Evolutionary conservation across 2,113 vertebrate genomes (phyloP).

Genomic region (Erythrocercus mccallii): DNA sequence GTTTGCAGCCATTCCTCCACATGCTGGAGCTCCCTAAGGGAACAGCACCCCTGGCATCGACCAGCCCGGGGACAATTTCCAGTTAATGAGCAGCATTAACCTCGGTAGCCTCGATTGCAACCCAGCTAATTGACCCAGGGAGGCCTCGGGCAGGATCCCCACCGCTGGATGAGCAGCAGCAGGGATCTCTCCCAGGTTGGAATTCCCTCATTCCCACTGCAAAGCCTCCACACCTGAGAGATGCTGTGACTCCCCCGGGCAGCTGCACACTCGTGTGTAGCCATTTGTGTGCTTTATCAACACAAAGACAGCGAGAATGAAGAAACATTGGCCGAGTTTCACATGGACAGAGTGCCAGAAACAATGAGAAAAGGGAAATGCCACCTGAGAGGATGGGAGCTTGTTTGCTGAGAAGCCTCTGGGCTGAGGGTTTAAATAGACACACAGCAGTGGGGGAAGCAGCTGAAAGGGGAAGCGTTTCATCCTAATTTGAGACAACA

Average conservation of each 20-base stretch:
- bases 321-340: slow-evolving; percentile 9
- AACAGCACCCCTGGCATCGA: background rate
- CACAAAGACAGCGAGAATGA: background rate
- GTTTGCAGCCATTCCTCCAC: background rate
- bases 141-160: background rate
- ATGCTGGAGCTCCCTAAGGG: background rate
- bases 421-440: slow-evolving; percentile 38
- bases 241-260: background rate
- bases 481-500: slow-evolving; percentile 22
- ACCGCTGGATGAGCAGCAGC: background rate
- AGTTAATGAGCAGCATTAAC: background rate
- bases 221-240: background rate
- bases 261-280: fast-evolving
- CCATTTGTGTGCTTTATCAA: background rate
- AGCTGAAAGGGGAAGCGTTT: slow-evolving; percentile 36
- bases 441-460: background rate
- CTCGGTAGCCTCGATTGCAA: background rate
- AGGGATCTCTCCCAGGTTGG: background rate
- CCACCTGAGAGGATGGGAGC: slow-evolving; percentile 62
- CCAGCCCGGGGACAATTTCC: background rate
- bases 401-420: slow-evolving; percentile 34
- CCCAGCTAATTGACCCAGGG: background rate
- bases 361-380: slow-evolving; percentile 67
- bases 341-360: slow-evolving; percentile 19
- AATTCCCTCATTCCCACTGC: background rate